phyloP scores from a whole-genome alignment of 2,797 vertebrate genomes.

The Sebastes cheni region DNA sequence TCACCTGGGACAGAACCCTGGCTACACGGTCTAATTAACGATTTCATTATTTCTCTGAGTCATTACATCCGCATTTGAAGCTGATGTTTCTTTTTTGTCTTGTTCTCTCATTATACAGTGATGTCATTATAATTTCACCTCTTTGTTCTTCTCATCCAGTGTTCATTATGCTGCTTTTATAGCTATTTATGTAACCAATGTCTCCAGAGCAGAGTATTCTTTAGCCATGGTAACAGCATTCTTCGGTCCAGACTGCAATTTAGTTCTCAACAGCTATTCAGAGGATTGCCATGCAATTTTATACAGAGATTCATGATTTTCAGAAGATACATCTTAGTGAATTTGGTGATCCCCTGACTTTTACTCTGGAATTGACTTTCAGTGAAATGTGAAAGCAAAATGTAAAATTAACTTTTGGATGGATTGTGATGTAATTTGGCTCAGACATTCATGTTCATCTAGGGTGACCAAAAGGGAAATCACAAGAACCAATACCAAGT shows the following conservation, averaged over 20 bases:
- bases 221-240: background rate
- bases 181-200: background rate
- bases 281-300: background rate
- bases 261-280: background rate
- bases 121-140: slow-evolving; percentile 47
- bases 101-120: slow-evolving; percentile 44
- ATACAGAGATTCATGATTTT: background rate
- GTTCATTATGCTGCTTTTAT: background rate
- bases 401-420: background rate
- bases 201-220: background rate
- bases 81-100: slow-evolving; percentile 16
- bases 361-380: background rate
- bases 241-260: background rate
- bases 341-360: background rate
- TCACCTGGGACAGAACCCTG: slow-evolving; percentile 10
- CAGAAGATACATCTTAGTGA: background rate
- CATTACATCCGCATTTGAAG: slow-evolving; percentile 31
- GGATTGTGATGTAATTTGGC: background rate
- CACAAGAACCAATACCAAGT: background rate
- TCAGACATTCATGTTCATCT: background rate
- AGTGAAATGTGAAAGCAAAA: background rate
- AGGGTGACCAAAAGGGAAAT: background rate
- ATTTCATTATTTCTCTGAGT: slow-evolving; percentile 56
- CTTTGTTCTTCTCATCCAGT: slow-evolving; percentile 27
- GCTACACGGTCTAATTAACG: slow-evolving; percentile 54